Conservation (phyloP, 1,140 invertebrate genomes). For the Wasmannia auropunctata region DNA sequence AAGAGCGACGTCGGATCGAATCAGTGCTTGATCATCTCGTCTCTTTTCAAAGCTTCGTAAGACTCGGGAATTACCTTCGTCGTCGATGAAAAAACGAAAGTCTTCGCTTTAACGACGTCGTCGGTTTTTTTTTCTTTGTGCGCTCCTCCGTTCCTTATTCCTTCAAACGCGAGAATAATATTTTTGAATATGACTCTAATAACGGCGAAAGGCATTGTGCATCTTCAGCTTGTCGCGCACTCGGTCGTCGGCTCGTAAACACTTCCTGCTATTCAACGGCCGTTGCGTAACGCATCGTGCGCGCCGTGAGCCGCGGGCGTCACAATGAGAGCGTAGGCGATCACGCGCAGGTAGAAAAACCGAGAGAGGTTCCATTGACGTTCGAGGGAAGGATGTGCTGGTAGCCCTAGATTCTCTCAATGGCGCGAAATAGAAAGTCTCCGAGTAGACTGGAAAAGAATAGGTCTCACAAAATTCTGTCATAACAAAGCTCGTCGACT, state of each 20-base stretch:
- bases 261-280: constrained; percentile 40
- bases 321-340: constrained; percentile 51
- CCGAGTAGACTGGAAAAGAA: not conserved
- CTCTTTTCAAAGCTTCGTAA: not conserved
- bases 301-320: constrained; percentile 28
- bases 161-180: not conserved
- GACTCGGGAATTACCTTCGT: not conserved
- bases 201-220: constrained; percentile 6
- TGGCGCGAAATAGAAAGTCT: constrained; percentile 21
- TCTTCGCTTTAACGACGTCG: not conserved
- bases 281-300: constrained; percentile 12
- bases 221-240: not conserved
- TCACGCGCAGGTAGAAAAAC: constrained; percentile 6
- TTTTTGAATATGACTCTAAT: constrained; percentile 21
- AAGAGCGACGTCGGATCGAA: not conserved
- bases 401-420: not conserved
- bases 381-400: not conserved
- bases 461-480: not conserved
- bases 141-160: not conserved
- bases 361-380: constrained; percentile 7
- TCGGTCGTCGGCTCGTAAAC: constrained; percentile 19
- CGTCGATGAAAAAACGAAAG: not conserved
- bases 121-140: not conserved
- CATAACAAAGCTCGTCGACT: not conserved
- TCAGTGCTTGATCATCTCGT: not conserved